Evolutionary conservation across 2,113 vertebrate species (phyloP), one percentile per base, ranked within the genome.

Genomic region (Poicephalus meyeri): DNA sequence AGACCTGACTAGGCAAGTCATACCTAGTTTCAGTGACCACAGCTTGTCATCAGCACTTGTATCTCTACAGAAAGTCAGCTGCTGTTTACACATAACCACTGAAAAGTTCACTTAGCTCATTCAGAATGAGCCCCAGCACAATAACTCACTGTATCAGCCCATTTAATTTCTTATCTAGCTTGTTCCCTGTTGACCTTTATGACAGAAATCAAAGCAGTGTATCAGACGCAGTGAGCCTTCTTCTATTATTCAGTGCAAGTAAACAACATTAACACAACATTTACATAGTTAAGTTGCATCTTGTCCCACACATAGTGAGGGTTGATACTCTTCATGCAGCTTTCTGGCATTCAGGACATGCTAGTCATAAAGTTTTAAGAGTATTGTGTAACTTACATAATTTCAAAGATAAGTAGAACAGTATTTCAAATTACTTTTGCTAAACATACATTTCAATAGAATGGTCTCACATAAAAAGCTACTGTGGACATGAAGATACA

Each of bases 1-100:
- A 88, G 88, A 89, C 47, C 23, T 88, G 70, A 93, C 58, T 69
- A 85, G 86, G 56, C 65, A 92, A 94, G 86, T 69, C 52, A 35
- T 56, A 93, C 73, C 80, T 56, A 64, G 47, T 72, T 89, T 81
- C 90, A 76, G 35, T 15, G 44, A 82, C 39, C 66, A 73, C 85
- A 82, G 72, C 86, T 93, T 13, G 7, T n/a, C 82, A 81, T 70
- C 72, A 76, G 69, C 56, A 61, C 61, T 81, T 65, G 13, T 29
- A 94, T 79, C 83, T 92, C 65, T 69, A 18, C 65, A 69, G 49
- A 91, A 94, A 86, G 92, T 94, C 92, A 91, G 80, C 25, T 90
- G 70, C 83, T 92, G 53, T 92, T 92, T 90, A 91, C 65, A 76
- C 4, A 3, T 46, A 93, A 89, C 60, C 69, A 65, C 86, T 91